Conservation (phyloP, 2,888 invertebrate genomes). For the Andrena hattorfiana region DNA sequence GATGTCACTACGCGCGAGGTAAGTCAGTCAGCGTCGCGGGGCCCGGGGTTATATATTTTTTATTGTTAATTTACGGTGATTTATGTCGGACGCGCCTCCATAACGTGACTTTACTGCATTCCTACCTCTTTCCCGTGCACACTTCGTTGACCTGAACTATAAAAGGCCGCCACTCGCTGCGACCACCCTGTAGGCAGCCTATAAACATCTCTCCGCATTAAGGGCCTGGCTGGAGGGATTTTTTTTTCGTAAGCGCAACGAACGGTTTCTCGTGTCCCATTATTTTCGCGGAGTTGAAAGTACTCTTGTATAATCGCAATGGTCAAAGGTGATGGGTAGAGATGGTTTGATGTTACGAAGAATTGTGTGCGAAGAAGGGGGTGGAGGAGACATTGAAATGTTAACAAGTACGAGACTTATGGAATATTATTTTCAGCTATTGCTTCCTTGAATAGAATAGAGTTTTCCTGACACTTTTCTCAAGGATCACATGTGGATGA, state of each 20-base stretch:
- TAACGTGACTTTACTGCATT: constrained; percentile 60
- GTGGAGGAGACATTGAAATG: no score
- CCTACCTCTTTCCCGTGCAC: constrained; percentile 44
- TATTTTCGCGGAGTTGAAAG: constrained; percentile 15
- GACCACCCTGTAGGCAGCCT: constrained; percentile 42
- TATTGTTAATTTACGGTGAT: constrained; percentile 77
- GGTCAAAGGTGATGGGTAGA: no score
- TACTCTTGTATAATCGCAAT: not conserved
- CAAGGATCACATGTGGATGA: no score
- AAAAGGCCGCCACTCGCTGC: constrained; percentile 12
- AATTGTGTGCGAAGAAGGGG: no score
- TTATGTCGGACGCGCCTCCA: constrained; percentile 70
- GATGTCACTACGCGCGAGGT: constrained; percentile 47
- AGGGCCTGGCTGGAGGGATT: constrained; percentile 42
- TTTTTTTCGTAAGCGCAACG: constrained; percentile 50
- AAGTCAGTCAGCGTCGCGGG: constrained; percentile 53
- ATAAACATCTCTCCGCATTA: constrained; percentile 52
- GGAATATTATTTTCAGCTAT: no score
- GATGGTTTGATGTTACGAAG: no score
- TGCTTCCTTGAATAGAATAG: no score
- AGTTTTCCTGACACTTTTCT: no score
- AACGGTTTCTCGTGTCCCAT: constrained; percentile 36
- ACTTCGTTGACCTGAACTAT: constrained; percentile 50
- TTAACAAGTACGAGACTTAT: no score
- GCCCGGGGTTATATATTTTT: constrained; percentile 74